Evolutionary conservation across 2,113 vertebrate species (phyloP), one percentile per base, ranked within the genome.

Genomic region (Actenoides hombroni): DNA sequence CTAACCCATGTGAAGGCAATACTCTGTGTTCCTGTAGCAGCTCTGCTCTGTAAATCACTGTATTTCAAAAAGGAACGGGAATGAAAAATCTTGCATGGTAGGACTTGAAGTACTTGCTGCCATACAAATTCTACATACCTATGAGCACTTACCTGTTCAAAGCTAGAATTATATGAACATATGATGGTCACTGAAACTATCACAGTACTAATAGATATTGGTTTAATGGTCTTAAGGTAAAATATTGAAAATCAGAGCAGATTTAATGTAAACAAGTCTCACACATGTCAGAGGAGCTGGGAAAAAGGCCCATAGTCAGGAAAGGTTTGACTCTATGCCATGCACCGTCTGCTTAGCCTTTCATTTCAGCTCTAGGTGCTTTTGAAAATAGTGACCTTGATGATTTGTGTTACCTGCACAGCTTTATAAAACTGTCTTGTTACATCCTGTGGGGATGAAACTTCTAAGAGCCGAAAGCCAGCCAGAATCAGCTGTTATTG

Each of bases 401-500:
- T 74, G 48, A 90, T 86, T 88, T 76, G 90, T 94, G 92, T 82
- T 85, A 82, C 69, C 65, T 4, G 3, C 23, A 56, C 29, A 81
- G 77, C 53, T 78, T 93, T 96, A 86, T 88, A 81, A 80, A 94
- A 87, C 35, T 65, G 81, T 89, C 86, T 91, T 87, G 65, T 87
- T 95, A 86, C 13, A 76, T 87, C 89, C 94, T 92, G 56, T 4
- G 0, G 39, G 83, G 81, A 54, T 79, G 57, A 75, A 84, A 76
- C 89, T 95, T 86, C 81, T 57, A 57, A 79, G 61, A 95, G 83
- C 46, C 0, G 2, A 71, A 48, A 94, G 69, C 74, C 70, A 95
- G 93, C 11, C 77, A 89, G 91, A 92, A 95, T 94, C 84, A 94
- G 74, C 81, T 95, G 86, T 95, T 95, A 91, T 73, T 95, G 69